These are phyloP conservation scores for Xanthorhoe designata DNA, from an alignment of 2,888 invertebrate species.

Conservation along the genomic window DNA sequence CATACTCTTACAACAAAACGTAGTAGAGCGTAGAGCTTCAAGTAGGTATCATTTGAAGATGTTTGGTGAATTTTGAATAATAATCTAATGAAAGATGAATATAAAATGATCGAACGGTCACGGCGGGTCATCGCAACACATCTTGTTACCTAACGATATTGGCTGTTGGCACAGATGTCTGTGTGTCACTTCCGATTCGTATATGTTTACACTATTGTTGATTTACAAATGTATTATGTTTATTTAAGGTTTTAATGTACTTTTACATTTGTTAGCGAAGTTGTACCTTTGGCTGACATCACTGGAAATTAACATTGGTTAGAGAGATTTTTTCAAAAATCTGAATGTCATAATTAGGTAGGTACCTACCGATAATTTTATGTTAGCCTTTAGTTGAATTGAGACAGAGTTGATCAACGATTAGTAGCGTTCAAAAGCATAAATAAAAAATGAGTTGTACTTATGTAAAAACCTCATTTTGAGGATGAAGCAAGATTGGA, in stretches of 20 bases:
- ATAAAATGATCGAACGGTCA: slow-evolving; percentile 14
- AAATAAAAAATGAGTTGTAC: too few species aligned
- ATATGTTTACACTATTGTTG: slow-evolving; percentile 18
- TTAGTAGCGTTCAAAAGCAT: too few species aligned
- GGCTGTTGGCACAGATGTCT: slow-evolving; percentile 28
- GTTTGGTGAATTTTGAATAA: not conserved
- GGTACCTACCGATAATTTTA: too few species aligned
- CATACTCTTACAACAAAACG: too few species aligned
- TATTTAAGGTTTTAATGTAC: not conserved
- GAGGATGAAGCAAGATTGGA: slow-evolving; percentile 4
- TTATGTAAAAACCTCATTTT: not conserved
- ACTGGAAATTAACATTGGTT: not conserved
- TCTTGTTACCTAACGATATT: slow-evolving; percentile 31
- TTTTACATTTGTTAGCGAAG: not conserved
- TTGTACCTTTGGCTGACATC: not conserved
- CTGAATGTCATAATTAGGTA: too few species aligned
- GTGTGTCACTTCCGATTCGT: slow-evolving; percentile 32
- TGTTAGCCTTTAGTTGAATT: too few species aligned
- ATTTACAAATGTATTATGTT: slow-evolving; percentile 5
- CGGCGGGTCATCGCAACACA: slow-evolving; percentile 18
- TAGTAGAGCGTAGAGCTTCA: not conserved
- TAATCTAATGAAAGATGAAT: slow-evolving; percentile 1
- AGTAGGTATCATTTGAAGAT: not conserved
- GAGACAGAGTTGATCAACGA: too few species aligned
- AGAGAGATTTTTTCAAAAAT: not conserved